Conservation (phyloP, 64 coral and sea anemone genomes). For the Platygyra sinensis region DNA sequence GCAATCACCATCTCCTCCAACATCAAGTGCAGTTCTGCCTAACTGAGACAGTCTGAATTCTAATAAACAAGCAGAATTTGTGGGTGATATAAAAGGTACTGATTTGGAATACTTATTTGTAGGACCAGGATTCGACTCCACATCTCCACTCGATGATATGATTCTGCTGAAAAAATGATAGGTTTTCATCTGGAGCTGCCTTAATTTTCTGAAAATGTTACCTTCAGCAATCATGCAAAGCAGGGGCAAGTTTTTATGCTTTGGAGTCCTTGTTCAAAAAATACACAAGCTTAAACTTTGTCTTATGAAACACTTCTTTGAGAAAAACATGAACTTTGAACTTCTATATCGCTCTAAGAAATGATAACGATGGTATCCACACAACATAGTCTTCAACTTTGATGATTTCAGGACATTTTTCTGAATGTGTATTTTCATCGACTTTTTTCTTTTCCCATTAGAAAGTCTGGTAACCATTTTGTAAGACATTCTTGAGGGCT, state of each 20-base stretch:
- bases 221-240: conserved; percentile 13
- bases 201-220: conserved; percentile 17
- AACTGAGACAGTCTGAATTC: conserved; percentile 52
- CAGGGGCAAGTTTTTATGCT: conserved; percentile 52
- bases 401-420: conserved; percentile 8
- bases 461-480: conserved; percentile 35
- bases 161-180: conserved; percentile 18
- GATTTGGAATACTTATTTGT: neutral
- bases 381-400: conserved; percentile 6
- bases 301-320: neutral
- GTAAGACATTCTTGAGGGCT: conserved; percentile 43
- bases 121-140: conserved; percentile 63
- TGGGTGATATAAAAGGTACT: neutral
- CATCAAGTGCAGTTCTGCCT: conserved; percentile 45
- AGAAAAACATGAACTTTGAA: neutral
- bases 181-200: conserved; percentile 3
- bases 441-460: neutral
- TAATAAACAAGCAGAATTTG: conserved; percentile 47
- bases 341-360: conserved; percentile 6
- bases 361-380: neutral
- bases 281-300: neutral
- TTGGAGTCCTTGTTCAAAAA: neutral
- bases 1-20: conserved; percentile 55
- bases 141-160: conserved; percentile 59
- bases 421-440: conserved; percentile 13